phyloP scores from a whole-genome alignment of 2,113 vertebrate species.

The Scomber scombrus region DNA sequence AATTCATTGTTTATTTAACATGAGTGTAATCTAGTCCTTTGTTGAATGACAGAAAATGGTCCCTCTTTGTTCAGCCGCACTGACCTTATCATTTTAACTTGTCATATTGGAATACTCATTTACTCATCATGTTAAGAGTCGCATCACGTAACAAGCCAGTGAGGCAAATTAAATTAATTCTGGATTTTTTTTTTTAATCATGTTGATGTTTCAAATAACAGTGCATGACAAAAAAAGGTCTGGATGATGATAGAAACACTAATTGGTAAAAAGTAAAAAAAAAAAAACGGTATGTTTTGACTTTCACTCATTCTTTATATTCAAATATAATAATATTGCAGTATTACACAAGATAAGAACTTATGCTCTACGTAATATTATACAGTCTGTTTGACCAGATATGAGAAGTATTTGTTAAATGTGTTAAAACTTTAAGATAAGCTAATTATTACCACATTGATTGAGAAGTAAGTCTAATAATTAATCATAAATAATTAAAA shows the following conservation, averaged over 20 bases:
- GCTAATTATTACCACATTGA: constrained; percentile 6
- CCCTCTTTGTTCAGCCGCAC: constrained; percentile 61
- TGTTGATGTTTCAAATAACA: constrained; percentile 63
- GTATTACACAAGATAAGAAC: background rate
- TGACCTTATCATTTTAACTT: constrained; percentile 80
- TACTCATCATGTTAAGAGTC: constrained; percentile 72
- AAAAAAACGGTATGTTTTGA: background rate
- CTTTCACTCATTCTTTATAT: background rate
- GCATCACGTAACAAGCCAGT: constrained; percentile 63
- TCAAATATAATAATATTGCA: constrained; percentile 4
- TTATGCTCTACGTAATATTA: background rate
- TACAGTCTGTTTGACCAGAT: background rate
- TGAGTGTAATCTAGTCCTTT: constrained; percentile 62
- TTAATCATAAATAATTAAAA: background rate
- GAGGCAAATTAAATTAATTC: constrained; percentile 73
- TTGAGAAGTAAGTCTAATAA: constrained; percentile 13
- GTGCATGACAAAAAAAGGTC: constrained; percentile 50
- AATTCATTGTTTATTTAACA: constrained; percentile 75
- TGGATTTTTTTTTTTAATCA: constrained; percentile 65
- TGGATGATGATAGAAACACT: constrained; percentile 46
- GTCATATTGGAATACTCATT: constrained; percentile 72
- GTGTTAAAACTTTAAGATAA: constrained; percentile 10
- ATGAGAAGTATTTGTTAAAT: background rate
- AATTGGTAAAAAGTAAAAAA: constrained; percentile 47
- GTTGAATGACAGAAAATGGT: constrained; percentile 57